These are phyloP conservation scores for Prenolepis imparis DNA, from an alignment of 2,888 invertebrate species.

Conservation along the genomic window DNA sequence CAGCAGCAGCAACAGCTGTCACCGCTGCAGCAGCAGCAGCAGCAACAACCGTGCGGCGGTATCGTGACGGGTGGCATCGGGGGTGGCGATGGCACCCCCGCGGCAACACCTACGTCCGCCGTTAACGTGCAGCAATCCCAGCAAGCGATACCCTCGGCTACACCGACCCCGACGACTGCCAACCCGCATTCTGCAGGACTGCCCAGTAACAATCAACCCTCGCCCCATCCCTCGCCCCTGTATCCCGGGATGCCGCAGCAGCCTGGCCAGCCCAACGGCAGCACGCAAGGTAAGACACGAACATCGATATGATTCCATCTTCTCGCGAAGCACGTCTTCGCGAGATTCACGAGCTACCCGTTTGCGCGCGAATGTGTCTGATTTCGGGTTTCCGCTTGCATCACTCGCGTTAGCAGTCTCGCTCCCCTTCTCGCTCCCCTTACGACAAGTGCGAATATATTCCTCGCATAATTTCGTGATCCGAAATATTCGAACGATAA, in stretches of 20 bases:
- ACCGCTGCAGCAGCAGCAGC: conserved; percentile 72
- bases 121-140: conserved; percentile 80
- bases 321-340: not conserved
- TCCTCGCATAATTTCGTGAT: not conserved
- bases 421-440: too few relatives aligned
- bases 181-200: conserved; percentile 82
- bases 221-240: conserved; percentile 84
- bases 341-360: too few relatives aligned
- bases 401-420: not conserved
- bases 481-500: not conserved
- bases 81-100: conserved; percentile 81
- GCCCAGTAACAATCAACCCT: conserved; percentile 81
- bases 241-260: conserved; percentile 83
- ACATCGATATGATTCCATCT: conserved; percentile 39
- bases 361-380: not conserved
- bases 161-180: conserved; percentile 81
- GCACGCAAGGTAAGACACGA: conserved; percentile 82
- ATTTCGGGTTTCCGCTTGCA: not conserved
- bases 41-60: conserved; percentile 61
- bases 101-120: conserved; percentile 80
- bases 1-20: conserved; percentile 87
- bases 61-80: conserved; percentile 62
- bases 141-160: conserved; percentile 85
- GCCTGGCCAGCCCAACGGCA: conserved; percentile 82
- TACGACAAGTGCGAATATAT: not conserved